Evolutionary conservation across 2,888 invertebrate species (phyloP), one percentile per base, ranked within the genome.

Genomic region (Drosophila falleni): DNA sequence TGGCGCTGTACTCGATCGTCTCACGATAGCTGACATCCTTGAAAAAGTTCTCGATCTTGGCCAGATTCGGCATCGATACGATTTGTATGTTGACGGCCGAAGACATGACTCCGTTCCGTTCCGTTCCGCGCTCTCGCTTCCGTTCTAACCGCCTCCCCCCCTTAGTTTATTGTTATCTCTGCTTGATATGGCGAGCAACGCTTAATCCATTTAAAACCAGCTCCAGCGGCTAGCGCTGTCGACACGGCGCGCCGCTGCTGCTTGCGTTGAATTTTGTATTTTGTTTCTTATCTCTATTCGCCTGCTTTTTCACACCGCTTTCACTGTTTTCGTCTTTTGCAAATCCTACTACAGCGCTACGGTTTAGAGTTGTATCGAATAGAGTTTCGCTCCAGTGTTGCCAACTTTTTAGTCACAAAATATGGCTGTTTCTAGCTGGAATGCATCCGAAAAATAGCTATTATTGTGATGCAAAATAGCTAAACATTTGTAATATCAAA

Each of bases 1-100:
- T 97, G 53, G 97, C 97, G n/a, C 98, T 97, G 37, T 97, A 97
- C 93, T 98, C 98, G 90, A 98, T 95, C 80, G 97, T 96, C 94
- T 98, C 98, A 91, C 97, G 96, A 91, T 98, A 98, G 58, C 96
- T 95, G 19, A 97, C 94, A 93, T 98, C 97, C 93, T 96, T 97
- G 82, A 97, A 94, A 93, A 96, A 97, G 93, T 96, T 95, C 93
- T 96, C 95, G 88, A 96, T 95, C 94, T 95, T 95, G 63, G 94
- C 94, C 93, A 96, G 94, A 94, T 95, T 95, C 58, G 95, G 94
- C 87, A 94, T 94, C 93, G 95, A 95, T 69, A 94, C 94, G 90
- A 95, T 94, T 93, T 95, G 95, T 90, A 95, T 94, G 90, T 95
- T 94, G 67, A 95, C 94, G 87, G 95, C 94, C 47, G 58, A 58